phyloP scores from a whole-genome alignment of 2,888 invertebrate species.

The Microplitis manilae region DNA sequence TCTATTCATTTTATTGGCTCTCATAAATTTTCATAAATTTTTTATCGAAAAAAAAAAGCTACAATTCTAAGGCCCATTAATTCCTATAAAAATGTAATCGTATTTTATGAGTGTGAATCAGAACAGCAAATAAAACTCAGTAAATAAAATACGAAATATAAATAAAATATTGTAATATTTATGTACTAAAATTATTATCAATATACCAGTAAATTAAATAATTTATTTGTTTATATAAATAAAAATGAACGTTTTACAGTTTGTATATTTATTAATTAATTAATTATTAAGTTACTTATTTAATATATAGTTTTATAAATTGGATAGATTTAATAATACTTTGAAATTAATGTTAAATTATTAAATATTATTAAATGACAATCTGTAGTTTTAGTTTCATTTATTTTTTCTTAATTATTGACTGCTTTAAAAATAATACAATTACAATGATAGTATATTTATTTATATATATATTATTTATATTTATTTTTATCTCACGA shows the following conservation, averaged over 20 bases:
- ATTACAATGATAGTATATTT: constrained; percentile 44
- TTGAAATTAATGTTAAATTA: background rate
- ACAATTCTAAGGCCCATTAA: too few relatives aligned
- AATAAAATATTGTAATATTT: background rate
- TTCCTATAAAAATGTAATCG: too few relatives aligned
- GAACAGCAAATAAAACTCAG: too few relatives aligned
- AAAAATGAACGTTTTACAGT: constrained; percentile 61
- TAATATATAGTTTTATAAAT: constrained; percentile 34
- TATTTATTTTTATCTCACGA: constrained; percentile 2
- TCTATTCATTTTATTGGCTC: too few relatives aligned
- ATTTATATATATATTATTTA: constrained; percentile 20
- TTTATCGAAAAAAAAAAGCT: too few relatives aligned
- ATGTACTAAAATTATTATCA: background rate
- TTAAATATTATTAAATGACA: constrained; percentile 5
- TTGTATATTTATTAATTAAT: constrained; percentile 36
- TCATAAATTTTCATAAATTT: too few relatives aligned
- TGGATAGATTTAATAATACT: constrained; percentile 29
- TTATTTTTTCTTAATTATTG: constrained; percentile 55
- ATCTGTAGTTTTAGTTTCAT: constrained; percentile 25
- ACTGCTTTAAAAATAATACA: constrained; percentile 60
- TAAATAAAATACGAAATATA: too few relatives aligned
- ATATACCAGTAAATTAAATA: constrained; percentile 59
- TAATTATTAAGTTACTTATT: background rate
- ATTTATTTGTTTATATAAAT: constrained; percentile 58
- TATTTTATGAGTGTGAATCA: too few relatives aligned